A percentile compares a stretch with the other conserved stretches of the same genome.
phyloP scores from a whole-genome alignment of 1,140 invertebrate genomes.

The Caenorhabditis remanei region DNA sequence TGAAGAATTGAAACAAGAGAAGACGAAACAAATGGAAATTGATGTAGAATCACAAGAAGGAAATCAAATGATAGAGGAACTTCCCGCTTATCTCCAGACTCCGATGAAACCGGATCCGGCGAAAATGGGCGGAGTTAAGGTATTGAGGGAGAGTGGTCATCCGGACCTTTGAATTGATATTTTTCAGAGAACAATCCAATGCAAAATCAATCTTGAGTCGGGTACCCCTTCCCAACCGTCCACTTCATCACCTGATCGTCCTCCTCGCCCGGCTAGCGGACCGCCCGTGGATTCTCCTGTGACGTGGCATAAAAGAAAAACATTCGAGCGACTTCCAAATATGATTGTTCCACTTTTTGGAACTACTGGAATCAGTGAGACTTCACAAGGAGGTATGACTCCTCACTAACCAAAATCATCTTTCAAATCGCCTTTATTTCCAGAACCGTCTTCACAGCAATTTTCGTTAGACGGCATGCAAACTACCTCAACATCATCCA shows the following conservation, averaged over 20 bases:
- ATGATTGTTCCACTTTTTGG: background rate
- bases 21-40: background rate
- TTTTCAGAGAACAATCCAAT: background rate
- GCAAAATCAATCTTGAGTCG: background rate
- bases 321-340: background rate
- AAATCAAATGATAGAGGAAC: constrained; percentile 1
- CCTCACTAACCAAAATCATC: background rate
- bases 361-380: background rate
- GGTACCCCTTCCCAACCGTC: background rate
- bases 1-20: background rate
- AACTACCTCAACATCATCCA: too few species aligned
- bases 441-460: background rate
- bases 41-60: background rate
- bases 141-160: background rate
- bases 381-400: background rate
- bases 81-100: background rate
- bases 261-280: background rate
- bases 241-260: background rate
- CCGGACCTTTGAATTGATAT: background rate
- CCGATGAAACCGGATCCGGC: constrained; percentile 37
- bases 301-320: background rate
- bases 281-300: background rate
- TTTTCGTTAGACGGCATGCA: background rate
- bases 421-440: too few species aligned
- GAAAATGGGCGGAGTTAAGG: constrained; percentile 7